Base-by-base conservation (phyloP, 1,140 invertebrate species). In the Rhynchophorus ferrugineus region DNA sequence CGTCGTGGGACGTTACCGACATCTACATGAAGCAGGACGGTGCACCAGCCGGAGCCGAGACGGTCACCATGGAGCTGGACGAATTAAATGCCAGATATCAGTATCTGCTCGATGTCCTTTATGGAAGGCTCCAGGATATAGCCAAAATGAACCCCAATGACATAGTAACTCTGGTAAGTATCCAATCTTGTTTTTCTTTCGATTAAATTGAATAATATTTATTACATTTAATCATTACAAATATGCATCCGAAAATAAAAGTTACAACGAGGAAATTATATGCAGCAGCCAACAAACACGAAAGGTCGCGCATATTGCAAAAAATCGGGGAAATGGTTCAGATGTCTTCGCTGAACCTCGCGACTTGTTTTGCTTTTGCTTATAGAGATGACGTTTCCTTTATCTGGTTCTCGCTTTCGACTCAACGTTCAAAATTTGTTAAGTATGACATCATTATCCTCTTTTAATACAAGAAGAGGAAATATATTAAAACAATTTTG, bases 1-100 rank as follows among this genome's bases (percentile, higher is more conserved):
- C 88, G 2, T 87, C 84, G 53, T 69, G 89, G 61, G 87, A 90
- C 71, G 81, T 76, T 14, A 74, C 72, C 18, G 68, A 74, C 7
- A 71, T 60, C 13, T 63, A 65, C 55, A 42, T 72, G 49, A 49
- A 59, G 64, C 58, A 61, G 61, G 59, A 69, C 59, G 19, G 58
- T 59, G 33, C 60, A 61, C 39, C 65, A 7, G 62, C 62, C 0
- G 87, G 87, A 1, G 86, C 90, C 16, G 91, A 95, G 59, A 74
- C 80, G 39, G 83, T 96, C 24, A 85, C 85, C 16, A 78, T 81
- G 54, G 85, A 96, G 60, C 74, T 98, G 65, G 93, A 95, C 66
- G 79, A 78, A 34, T 75, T 95, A 57, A 94, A 94, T 71, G 79
- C 79, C 49, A 82, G 84, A 62, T 92, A 89, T 67, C 82, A 87